Conservation (phyloP, 2,888 invertebrate species). For the Petrolisthes cinctipes region DNA sequence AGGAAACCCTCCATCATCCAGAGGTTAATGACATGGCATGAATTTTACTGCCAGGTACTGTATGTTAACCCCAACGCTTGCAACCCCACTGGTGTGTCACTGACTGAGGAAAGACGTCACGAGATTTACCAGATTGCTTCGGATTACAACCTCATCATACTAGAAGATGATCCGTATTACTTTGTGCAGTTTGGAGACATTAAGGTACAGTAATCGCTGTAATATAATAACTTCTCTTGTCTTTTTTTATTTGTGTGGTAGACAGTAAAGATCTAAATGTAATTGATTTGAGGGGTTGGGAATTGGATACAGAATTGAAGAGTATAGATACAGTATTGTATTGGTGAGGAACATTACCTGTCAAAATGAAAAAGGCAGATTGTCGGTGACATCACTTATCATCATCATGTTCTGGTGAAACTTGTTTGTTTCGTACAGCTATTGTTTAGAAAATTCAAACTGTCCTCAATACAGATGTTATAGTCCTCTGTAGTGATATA, state of each 20-base stretch:
- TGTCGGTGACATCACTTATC: no score
- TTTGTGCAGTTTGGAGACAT: conserved; percentile 78
- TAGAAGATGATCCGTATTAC: conserved; percentile 88
- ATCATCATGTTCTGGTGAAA: no score
- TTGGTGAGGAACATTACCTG: no score
- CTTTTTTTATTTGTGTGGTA: background rate
- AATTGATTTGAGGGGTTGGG: background rate
- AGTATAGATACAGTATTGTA: no score
- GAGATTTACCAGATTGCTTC: conserved; percentile 77
- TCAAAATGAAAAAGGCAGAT: no score
- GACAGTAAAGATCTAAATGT: background rate
- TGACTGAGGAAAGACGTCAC: conserved; percentile 77
- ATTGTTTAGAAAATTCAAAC: no score
- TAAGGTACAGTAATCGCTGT: conserved; percentile 71
- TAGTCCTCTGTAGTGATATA: no score
- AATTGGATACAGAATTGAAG: no score
- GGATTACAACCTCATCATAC: conserved; percentile 79
- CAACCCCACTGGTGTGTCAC: conserved; percentile 82
- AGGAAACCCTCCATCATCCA: no score
- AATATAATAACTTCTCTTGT: background rate
- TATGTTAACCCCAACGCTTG: conserved; percentile 56
- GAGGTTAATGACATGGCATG: background rate
- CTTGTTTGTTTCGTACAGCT: no score
- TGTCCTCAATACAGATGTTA: no score
- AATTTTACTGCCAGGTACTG: conserved; percentile 32